These are phyloP conservation scores for Cephalopholis sonnerati DNA, from an alignment of 2,113 vertebrate species.

Conservation along the genomic window DNA sequence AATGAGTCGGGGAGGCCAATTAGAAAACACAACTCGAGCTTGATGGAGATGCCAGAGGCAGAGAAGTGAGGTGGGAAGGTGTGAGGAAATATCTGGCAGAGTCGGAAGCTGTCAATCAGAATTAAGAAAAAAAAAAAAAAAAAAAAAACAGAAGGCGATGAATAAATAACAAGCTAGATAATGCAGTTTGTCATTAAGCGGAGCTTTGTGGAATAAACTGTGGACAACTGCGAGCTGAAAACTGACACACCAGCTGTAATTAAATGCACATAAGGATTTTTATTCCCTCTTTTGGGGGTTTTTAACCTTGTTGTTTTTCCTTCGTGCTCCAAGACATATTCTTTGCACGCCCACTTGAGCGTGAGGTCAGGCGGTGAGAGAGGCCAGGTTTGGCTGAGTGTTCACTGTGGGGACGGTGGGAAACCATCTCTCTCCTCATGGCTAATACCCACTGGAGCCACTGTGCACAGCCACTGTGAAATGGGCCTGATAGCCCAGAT, in stretches of 20 bases:
- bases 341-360: constrained; percentile 72
- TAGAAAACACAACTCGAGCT: constrained; percentile 33
- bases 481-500: constrained; percentile 59
- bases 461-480: constrained; percentile 56
- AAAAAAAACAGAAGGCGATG: constrained; percentile 21
- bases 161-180: constrained; percentile 35
- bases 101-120: constrained; percentile 45
- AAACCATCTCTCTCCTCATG: constrained; percentile 61
- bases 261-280: constrained; percentile 56
- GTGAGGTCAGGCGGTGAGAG: constrained; percentile 71
- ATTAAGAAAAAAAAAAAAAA: constrained; percentile 10
- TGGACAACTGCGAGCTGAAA: constrained; percentile 33
- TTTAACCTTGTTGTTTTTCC: constrained; percentile 59
- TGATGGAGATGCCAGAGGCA: constrained; percentile 40
- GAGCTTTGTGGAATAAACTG: constrained; percentile 51
- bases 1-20: constrained; percentile 40
- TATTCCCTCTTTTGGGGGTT: constrained; percentile 34
- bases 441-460: constrained; percentile 72
- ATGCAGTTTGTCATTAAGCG: constrained; percentile 51
- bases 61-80: constrained; percentile 11
- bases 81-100: constrained; percentile 17
- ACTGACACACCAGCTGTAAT: constrained; percentile 63
- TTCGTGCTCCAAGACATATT: constrained; percentile 66
- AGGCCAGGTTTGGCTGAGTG: constrained; percentile 62
- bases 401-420: constrained; percentile 54